phyloP scores from a whole-genome alignment of 2,113 vertebrate genomes.

The Tachycineta bicolor region DNA sequence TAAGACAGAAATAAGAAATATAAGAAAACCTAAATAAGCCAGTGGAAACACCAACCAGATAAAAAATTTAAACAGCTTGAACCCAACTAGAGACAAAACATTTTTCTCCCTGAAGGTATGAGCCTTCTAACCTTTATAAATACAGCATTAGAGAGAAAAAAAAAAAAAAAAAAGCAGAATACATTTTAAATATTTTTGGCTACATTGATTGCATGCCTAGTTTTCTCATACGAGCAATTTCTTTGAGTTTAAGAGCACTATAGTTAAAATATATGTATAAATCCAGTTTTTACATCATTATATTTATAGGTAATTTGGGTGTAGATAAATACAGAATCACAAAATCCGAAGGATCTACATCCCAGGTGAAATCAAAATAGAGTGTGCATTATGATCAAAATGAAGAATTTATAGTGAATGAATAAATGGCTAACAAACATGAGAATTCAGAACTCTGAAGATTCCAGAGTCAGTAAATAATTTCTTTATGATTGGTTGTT shows the following conservation, averaged over 20 bases:
- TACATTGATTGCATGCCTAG: not conserved
- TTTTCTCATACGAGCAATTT: not conserved
- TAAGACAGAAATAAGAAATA: not conserved
- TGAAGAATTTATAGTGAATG: not conserved
- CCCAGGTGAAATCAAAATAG: not conserved
- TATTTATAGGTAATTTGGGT: not conserved
- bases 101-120: not conserved
- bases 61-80: not conserved
- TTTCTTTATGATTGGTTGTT: not conserved
- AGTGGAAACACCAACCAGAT: not conserved
- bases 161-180: not conserved
- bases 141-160: not conserved
- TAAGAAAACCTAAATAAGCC: not conserved
- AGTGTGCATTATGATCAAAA: not conserved
- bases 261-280: not conserved
- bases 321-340: not conserved
- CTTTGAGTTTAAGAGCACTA: not conserved
- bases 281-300: not conserved
- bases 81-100: not conserved
- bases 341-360: not conserved
- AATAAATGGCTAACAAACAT: not conserved
- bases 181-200: not conserved
- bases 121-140: not conserved
- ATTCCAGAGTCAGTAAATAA: not conserved
- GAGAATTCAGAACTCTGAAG: not conserved